These are phyloP conservation scores for Asarcornis scutulata DNA, from an alignment of 2,113 vertebrate genomes.

Conservation along the genomic window DNA sequence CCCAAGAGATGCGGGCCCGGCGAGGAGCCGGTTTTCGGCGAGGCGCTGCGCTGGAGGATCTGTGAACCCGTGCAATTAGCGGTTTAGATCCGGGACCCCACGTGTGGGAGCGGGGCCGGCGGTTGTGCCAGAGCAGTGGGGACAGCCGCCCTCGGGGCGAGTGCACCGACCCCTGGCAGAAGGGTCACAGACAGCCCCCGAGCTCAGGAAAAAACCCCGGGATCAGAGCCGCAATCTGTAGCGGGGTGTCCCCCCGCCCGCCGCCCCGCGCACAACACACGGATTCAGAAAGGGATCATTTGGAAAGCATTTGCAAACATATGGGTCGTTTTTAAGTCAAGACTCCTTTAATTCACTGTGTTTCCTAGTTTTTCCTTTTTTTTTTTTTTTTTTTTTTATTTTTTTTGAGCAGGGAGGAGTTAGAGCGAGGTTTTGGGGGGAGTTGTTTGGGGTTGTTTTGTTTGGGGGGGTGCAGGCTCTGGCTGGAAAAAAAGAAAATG, in stretches of 20 bases:
- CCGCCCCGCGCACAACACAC: slow-evolving; percentile 46
- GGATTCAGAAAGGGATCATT: slow-evolving; percentile 71
- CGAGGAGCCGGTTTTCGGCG: slow-evolving; percentile 43
- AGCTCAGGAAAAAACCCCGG: slow-evolving; percentile 62
- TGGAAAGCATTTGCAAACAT: slow-evolving; percentile 86
- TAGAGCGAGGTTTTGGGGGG: not conserved
- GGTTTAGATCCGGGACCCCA: slow-evolving; percentile 73
- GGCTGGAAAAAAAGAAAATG: not conserved
- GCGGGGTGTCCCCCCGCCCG: slow-evolving; percentile 13
- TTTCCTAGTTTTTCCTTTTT: slow-evolving; percentile 77
- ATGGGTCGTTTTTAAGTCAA: slow-evolving; percentile 85
- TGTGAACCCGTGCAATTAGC: slow-evolving; percentile 78
- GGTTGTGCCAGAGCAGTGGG: slow-evolving; percentile 32
- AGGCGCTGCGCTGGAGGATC: slow-evolving; percentile 61
- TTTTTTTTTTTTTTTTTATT: slow-evolving; percentile 59
- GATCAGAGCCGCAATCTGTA: slow-evolving; percentile 53
- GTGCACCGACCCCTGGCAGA: slow-evolving; percentile 67
- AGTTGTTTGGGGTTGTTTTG: not conserved
- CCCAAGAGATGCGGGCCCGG: slow-evolving; percentile 67
- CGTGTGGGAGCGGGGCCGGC: slow-evolving; percentile 62
- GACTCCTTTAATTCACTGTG: slow-evolving; percentile 79
- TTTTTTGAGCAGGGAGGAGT: slow-evolving; percentile 2
- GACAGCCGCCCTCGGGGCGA: slow-evolving; percentile 40
- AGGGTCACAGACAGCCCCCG: slow-evolving; percentile 67
- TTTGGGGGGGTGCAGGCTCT: not conserved